Evolutionary conservation across 2,888 invertebrate genomes (phyloP).

Genomic region (Spialia ferax): DNA sequence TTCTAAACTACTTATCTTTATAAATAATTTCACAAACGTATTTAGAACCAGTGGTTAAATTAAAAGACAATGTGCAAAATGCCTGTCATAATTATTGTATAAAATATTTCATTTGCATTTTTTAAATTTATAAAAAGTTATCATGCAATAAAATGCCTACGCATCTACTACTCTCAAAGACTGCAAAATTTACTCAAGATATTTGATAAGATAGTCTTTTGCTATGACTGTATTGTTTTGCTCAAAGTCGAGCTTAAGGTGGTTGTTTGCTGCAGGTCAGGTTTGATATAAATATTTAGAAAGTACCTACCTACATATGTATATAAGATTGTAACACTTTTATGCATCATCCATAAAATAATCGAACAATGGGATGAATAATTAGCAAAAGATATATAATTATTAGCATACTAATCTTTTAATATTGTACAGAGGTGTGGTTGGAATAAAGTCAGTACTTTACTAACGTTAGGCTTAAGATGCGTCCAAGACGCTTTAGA

Average conservation of each 20-base stretch:
- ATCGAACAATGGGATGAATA: not conserved
- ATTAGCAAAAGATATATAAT: not conserved
- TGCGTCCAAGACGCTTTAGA: slow-evolving; percentile 73
- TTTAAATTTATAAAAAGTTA: not conserved
- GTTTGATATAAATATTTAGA: slow-evolving; percentile 33
- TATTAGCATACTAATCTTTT: slow-evolving; percentile 10
- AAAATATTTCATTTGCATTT: too few species aligned
- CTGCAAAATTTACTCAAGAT: slow-evolving; percentile 20
- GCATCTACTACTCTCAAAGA: slow-evolving; percentile 19
- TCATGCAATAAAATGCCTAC: slow-evolving; percentile 10
- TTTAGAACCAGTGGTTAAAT: too few species aligned
- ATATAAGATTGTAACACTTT: not conserved
- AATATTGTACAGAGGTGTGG: not conserved
- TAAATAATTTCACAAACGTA: too few species aligned
- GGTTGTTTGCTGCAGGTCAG: slow-evolving; percentile 10
- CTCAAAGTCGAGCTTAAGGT: slow-evolving; percentile 34
- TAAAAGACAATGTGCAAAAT: too few species aligned
- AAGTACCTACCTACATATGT: too few species aligned
- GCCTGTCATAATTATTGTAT: too few species aligned
- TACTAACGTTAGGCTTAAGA: slow-evolving; percentile 60
- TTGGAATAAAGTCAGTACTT: slow-evolving; percentile 44
- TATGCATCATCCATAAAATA: not conserved
- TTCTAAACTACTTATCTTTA: not conserved
- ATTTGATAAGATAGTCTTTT: slow-evolving; percentile 36
- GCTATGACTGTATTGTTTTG: slow-evolving; percentile 36